Base-by-base conservation (phyloP, 2,797 vertebrate species). In the Sebastes umbrosus region DNA sequence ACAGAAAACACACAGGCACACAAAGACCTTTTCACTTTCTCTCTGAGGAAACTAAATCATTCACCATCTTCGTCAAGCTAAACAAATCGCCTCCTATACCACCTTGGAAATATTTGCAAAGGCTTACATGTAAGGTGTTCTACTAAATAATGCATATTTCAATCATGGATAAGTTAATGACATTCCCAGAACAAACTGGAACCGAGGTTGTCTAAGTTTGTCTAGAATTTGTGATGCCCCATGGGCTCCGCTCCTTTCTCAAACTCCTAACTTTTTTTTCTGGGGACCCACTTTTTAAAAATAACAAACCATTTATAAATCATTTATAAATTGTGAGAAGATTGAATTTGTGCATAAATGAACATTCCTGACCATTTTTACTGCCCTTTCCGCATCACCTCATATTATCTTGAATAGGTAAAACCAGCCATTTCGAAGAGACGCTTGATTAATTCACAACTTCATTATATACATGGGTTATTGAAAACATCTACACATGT, bases 101-200 rank as follows among this genome's bases (percentile, higher is more conserved):
- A 80, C 67, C 39, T 32, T 34, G 2, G 72, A 67, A 22, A 76
- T 80, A 84, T 90, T 84, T 83, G 72, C 67, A 71, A 73, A 69
- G 63, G 68, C 67, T 75, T 69, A 62, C 22, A 69, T 70, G 72
- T 32, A 59, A 54, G 39, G 36, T 72, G 60, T 75, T 71, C 58
- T 58, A 70, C 79, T 90, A 80, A 92, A 93, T 93, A 87, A 92
- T 88, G 79, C 79, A 90, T 64, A 69, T 75, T 90, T 89, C 72
- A 85, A 90, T 92, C 79, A 87, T 59, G 36, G 79, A 73, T n/a
- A 39, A 46, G 34, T 34, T 76, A 73, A 84, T 87, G 54, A 68
- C 31, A 81, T 71, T 82, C 27, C 13, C 25, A 39, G 20, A 79
- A 75, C 73, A 84, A 88, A 84, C 74, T 32, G 22, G 73, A 72